Evolutionary conservation across 2,888 invertebrate species (phyloP), one percentile per base, ranked within the genome.

Genomic region (Clistopyga incitator): DNA sequence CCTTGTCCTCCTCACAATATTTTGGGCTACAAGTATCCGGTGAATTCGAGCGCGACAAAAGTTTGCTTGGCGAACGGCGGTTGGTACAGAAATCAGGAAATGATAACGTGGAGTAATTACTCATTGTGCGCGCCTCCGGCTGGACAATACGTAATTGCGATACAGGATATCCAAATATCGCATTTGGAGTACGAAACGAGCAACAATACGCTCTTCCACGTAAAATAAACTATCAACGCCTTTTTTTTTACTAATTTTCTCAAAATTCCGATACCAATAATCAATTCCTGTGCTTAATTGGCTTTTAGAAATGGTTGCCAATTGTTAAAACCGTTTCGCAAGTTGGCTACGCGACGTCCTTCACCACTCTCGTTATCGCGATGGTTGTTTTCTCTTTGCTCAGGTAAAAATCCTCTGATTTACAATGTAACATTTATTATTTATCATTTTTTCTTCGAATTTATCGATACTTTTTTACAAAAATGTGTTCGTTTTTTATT

Each of bases 311-410:
- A 88, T 95, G 94, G 94, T 80, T 95, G 54, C 94, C 94, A 6
- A 90, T 94, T 47, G 93, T 95, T 65, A 94, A 94, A 88, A 92
- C 88, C 10, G 93, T 94, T 29, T 94, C 95, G 3, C 94, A 94
- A 88, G 91, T 94, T 34, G 95, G 95, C 54, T 95, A 95, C 87
- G 92, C 94, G 20, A 92, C 95, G 25, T 95, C 95, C 0, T 91
- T 95, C 70, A 87, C 93, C 23, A 94, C 94, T 1, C 90, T 95
- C 61, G 85, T 95, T 56, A 88, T 94, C 65, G 94, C 95, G 2
- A 92, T 95, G 88, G 88, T 93, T 85, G 93, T 95, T 82, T 94
- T 95, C 76, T 92, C 94, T 47, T 92, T 93, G 52, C 94, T 95
- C 81, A 95, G 94, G 95, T 95, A 92, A 18, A 20, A 34, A 52